A percentile compares a stretch with the other conserved stretches of the same genome.
These are phyloP conservation scores for Capitella teleta DNA, from an alignment of 1,140 invertebrate species.

Conservation along the genomic window DNA sequence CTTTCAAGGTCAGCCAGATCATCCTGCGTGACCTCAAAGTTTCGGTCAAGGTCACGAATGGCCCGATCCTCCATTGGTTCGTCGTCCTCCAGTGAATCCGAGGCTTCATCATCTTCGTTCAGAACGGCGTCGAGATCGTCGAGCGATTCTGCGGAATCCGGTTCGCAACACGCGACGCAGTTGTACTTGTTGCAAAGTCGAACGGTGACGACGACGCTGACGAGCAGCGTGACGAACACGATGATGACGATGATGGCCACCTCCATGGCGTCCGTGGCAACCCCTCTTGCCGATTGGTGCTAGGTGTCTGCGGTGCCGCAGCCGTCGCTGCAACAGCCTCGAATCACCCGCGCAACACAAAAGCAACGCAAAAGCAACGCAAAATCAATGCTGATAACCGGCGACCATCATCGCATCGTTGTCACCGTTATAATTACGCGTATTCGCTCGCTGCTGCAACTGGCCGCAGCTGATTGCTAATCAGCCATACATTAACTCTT, in stretches of 20 bases:
- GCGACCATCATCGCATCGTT: no score
- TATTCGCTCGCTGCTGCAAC: no score
- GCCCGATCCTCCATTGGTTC: background rate
- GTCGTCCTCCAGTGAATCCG: background rate
- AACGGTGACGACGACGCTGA: background rate
- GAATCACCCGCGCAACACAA: no score
- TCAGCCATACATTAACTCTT: no score
- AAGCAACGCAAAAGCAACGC: no score
- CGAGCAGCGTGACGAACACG: background rate
- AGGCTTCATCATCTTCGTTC: background rate
- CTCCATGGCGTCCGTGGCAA: no score
- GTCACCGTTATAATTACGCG: no score
- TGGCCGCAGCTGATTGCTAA: no score
- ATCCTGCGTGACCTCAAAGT: background rate
- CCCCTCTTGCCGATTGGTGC: no score
- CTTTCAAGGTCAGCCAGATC: background rate
- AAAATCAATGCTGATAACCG: no score
- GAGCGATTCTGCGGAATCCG: background rate
- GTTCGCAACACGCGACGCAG: background rate
- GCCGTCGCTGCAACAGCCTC: no score
- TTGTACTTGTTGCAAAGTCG: background rate
- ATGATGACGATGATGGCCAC: constrained; percentile 7
- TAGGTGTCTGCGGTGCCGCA: no score
- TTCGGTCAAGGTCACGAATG: background rate
- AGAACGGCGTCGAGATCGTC: background rate